Evolutionary conservation across 2,797 vertebrate species (phyloP).

Genomic region (Sebastes glaucus): DNA sequence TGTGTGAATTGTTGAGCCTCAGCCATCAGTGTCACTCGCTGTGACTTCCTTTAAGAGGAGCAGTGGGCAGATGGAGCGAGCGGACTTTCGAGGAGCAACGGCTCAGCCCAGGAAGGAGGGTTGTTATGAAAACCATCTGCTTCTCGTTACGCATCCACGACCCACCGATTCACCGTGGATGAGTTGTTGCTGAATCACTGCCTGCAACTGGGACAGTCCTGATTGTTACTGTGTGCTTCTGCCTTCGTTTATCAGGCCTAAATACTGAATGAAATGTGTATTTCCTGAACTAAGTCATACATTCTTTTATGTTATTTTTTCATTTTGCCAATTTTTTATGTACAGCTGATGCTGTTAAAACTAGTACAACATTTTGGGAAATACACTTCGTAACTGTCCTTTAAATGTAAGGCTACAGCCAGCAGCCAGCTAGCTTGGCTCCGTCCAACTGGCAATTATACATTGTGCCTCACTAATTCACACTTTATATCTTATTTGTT

Average conservation of each 20-base stretch:
- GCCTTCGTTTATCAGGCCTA: background rate
- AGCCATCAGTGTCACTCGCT: slow-evolving; percentile 13
- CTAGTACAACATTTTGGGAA: background rate
- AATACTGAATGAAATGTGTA: background rate
- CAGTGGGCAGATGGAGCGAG: slow-evolving; percentile 68
- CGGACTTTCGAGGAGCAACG: slow-evolving; percentile 19
- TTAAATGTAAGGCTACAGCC: background rate
- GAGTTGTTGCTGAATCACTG: slow-evolving; percentile 43
- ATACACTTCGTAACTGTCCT: background rate
- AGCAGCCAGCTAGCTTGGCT: background rate
- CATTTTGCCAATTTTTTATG: background rate
- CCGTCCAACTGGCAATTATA: background rate
- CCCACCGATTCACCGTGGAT: slow-evolving; percentile 3
- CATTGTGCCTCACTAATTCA: background rate
- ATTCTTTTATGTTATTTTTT: background rate
- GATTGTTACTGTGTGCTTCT: background rate
- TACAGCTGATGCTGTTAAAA: background rate
- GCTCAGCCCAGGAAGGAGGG: slow-evolving; percentile 5
- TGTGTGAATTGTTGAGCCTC: background rate
- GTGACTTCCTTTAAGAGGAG: slow-evolving; percentile 29
- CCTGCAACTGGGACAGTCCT: slow-evolving; percentile 2
- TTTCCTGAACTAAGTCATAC: background rate
- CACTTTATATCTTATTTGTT: background rate
- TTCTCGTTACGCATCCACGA: slow-evolving; percentile 41
- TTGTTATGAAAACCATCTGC: slow-evolving; percentile 72